Conservation (phyloP, 2,113 vertebrate genomes). For the Tragulus kanchil region DNA sequence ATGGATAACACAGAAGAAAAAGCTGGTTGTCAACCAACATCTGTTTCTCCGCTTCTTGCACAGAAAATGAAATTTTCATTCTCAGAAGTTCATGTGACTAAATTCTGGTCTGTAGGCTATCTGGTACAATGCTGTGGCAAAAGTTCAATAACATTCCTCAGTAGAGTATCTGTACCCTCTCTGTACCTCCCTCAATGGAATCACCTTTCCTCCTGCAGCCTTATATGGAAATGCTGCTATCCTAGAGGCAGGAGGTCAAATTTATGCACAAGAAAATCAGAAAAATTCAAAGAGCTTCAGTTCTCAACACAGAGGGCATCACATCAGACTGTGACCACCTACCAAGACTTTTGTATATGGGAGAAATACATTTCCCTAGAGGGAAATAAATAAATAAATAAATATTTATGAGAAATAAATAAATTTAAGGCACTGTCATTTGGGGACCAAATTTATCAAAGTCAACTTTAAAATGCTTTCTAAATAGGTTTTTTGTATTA, state of each 20-base stretch:
- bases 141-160: background rate
- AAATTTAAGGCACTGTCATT: slow-evolving; percentile 12
- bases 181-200: background rate
- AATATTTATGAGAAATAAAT: background rate
- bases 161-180: background rate
- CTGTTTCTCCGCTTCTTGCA: background rate
- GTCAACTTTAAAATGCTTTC: background rate
- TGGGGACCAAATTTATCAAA: background rate
- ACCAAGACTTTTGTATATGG: background rate
- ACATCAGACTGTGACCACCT: background rate
- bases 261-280: background rate
- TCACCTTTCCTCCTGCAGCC: background rate
- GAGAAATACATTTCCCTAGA: background rate
- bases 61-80: background rate
- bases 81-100: background rate
- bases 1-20: background rate
- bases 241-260: background rate
- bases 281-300: slow-evolving; percentile 8
- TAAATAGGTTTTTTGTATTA: background rate
- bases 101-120: background rate
- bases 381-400: background rate
- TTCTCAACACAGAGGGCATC: background rate
- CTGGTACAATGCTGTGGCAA: background rate
- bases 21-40: background rate
- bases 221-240: background rate